Evolutionary conservation across 2,797 vertebrate species (phyloP).

Genomic region (Anabas testudineus): DNA sequence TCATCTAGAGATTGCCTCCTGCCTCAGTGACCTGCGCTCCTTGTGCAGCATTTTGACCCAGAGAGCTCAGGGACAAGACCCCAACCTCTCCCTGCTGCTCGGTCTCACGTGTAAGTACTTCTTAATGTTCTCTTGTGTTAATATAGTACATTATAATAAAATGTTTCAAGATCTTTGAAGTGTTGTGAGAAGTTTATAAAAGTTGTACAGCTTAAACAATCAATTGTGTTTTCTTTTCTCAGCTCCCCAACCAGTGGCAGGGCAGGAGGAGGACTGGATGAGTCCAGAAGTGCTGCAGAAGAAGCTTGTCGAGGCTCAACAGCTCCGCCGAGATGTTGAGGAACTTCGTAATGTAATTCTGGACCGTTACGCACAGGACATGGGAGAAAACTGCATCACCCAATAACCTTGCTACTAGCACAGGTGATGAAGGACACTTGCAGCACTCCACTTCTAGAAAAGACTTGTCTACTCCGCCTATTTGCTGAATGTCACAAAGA

Average conservation of each 20-base stretch:
- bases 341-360: constrained; percentile 93
- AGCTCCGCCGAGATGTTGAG: constrained; percentile 93
- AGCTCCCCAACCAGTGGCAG: constrained; percentile 81
- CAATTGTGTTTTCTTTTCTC: constrained; percentile 19
- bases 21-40: constrained; percentile 92
- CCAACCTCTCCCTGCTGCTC: constrained; percentile 96
- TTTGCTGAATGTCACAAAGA: constrained; percentile 58
- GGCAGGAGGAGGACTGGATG: constrained; percentile 87
- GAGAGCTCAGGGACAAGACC: constrained; percentile 93
- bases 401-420: constrained; percentile 79
- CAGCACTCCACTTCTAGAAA: constrained; percentile 28
- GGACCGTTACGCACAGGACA: constrained; percentile 97
- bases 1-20: constrained; percentile 89
- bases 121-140: neutral
- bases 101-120: constrained; percentile 90
- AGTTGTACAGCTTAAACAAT: neutral
- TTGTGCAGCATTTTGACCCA: constrained; percentile 95
- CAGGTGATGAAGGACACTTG: constrained; percentile 19
- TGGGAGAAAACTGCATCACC: constrained; percentile 98
- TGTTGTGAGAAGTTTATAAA: neutral
- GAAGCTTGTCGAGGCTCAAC: constrained; percentile 90
- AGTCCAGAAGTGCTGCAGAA: constrained; percentile 89
- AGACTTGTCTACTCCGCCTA: constrained; percentile 25
- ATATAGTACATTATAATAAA: neutral
- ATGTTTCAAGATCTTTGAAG: neutral